Evolutionary conservation across 2,113 vertebrate species (phyloP).

Genomic region (Trichomycterus rosablanca): DNA sequence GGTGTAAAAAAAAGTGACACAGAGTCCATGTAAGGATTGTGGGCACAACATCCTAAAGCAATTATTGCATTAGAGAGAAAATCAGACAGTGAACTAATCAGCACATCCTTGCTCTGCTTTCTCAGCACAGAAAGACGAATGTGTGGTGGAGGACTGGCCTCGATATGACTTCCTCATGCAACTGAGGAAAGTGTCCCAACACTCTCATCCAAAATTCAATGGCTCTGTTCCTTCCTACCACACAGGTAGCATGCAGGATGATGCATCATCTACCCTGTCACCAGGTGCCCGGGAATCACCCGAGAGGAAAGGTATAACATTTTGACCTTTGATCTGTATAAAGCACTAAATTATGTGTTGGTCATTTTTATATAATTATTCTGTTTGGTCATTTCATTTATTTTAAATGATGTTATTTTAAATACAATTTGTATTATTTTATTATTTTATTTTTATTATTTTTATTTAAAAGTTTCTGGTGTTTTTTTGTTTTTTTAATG

Average conservation of each 20-base stretch:
- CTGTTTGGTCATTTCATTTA: too few relatives aligned
- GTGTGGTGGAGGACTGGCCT: slow-evolving; percentile 56
- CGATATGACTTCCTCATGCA: slow-evolving; percentile 63
- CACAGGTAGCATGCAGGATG: slow-evolving; percentile 42
- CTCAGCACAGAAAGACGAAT: slow-evolving; percentile 59
- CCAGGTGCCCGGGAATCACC: slow-evolving; percentile 59
- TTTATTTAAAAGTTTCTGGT: too few relatives aligned
- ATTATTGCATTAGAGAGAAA: too few relatives aligned
- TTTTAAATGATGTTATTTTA: too few relatives aligned
- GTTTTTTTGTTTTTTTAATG: too few relatives aligned
- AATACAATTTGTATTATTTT: too few relatives aligned
- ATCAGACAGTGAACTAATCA: slow-evolving; percentile 4
- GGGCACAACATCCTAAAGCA: too few relatives aligned
- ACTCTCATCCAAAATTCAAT: slow-evolving; percentile 48
- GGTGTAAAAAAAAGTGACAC: too few relatives aligned
- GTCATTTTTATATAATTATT: too few relatives aligned
- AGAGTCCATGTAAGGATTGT: too few relatives aligned
- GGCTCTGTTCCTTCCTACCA: slow-evolving; percentile 43
- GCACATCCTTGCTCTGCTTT: slow-evolving; percentile 2
- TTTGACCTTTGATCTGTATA: neutral
- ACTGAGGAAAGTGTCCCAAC: slow-evolving; percentile 56
- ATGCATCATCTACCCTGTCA: slow-evolving; percentile 61
- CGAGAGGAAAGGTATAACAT: slow-evolving; percentile 55
- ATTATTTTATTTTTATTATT: too few relatives aligned
- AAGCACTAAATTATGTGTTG: too few relatives aligned